Conservation (phyloP, 1,140 invertebrate species). For the Drosophila melanogaster region Release_6_plus_ISO1_MT NT_033779.5:6774001-6774500, state of each 20-base stretch:
- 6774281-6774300: constrained; percentile 9
- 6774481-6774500: constrained; percentile 47
- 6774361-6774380: background rate
- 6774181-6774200: constrained; percentile 23
- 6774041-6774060: constrained; percentile 72
- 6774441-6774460: background rate
- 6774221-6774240: constrained; percentile 20
- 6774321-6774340: background rate
- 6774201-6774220: constrained; percentile 18
- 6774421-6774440: background rate
- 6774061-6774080: constrained; percentile 57
- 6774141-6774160: constrained; percentile 35
- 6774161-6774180: constrained; percentile 29
- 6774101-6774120: constrained; percentile 18
- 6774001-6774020: constrained; percentile 29
- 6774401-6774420: constrained; percentile 4
- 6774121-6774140: constrained; percentile 53
- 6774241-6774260: constrained; percentile 24
- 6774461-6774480: background rate
- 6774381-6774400: constrained; percentile 8
- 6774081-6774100: constrained; percentile 31
- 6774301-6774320: constrained; percentile 14
- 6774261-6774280: constrained; percentile 49
- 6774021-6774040: constrained; percentile 64
- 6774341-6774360: background rate